Percentiles rank a stretch among this genome's conserved stretches.
Evolutionary conservation across 2,113 vertebrate genomes (phyloP).

Genomic region (Chinchilla lanigera): DNA sequence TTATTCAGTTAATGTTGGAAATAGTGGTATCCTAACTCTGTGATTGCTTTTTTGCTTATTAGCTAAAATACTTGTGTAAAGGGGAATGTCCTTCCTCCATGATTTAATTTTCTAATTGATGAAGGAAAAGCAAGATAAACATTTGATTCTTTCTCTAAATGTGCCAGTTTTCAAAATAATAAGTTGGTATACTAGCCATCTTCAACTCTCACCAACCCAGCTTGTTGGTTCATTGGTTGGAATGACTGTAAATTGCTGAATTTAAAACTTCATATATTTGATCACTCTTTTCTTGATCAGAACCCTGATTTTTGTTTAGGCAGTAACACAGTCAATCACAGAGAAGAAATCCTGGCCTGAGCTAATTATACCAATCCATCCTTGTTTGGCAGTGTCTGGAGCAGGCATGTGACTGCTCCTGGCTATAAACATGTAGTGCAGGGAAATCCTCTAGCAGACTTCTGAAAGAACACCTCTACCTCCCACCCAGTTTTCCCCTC

Average conservation of each 20-base stretch:
- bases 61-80: background rate
- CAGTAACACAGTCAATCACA: background rate
- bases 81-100: background rate
- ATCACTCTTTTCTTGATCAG: background rate
- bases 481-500: background rate
- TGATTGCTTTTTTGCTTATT: constrained; percentile 9
- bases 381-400: background rate
- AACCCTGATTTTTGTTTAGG: constrained; percentile 2
- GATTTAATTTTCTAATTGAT: constrained; percentile 11
- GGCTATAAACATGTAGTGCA: background rate
- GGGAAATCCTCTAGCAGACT: background rate
- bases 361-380: background rate
- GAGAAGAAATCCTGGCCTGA: background rate
- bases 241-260: background rate
- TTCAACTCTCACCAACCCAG: background rate
- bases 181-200: background rate
- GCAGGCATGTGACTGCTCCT: background rate
- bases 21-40: background rate
- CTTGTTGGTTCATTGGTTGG: background rate
- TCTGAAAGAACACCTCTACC: background rate
- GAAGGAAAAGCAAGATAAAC: background rate
- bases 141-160: constrained; percentile 33
- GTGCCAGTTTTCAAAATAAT: constrained; percentile 34
- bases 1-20: background rate
- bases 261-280: constrained; percentile 2